Evolutionary conservation across 1,140 invertebrate species (phyloP).

Genomic region (Neomicropteryx cornuta): DNA sequence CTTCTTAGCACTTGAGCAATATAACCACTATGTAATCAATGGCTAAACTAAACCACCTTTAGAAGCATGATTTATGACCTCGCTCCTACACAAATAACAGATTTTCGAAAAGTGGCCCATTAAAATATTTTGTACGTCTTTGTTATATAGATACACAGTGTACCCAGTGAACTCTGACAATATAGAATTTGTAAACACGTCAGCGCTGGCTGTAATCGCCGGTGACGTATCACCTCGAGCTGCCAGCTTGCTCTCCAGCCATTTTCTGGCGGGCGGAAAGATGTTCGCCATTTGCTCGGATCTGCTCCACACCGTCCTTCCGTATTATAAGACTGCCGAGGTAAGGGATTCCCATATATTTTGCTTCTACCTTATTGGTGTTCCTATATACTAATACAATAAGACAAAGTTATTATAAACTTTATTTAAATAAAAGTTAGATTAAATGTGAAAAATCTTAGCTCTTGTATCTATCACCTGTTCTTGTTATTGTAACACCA

Average conservation of each 20-base stretch:
- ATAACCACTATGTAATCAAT: too few relatives aligned
- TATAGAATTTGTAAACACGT: constrained; percentile 48
- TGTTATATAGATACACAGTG: constrained; percentile 54
- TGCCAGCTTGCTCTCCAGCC: constrained; percentile 56
- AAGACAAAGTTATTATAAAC: too few relatives aligned
- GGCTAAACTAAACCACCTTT: neutral
- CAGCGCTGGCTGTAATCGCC: constrained; percentile 64
- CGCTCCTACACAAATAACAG: neutral
- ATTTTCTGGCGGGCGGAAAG: constrained; percentile 60
- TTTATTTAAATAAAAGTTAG: too few relatives aligned
- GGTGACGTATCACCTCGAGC: constrained; percentile 56
- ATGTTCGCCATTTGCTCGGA: constrained; percentile 77
- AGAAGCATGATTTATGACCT: neutral
- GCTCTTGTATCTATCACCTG: too few relatives aligned
- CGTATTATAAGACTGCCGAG: constrained; percentile 71
- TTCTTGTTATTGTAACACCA: too few relatives aligned
- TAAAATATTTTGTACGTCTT: constrained; percentile 6
- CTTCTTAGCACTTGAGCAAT: too few relatives aligned
- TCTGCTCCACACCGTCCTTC: constrained; percentile 61
- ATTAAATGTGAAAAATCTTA: too few relatives aligned
- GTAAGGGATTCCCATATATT: constrained; percentile 25
- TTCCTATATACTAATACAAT: too few relatives aligned
- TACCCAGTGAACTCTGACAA: constrained; percentile 56
- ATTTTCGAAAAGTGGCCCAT: neutral
- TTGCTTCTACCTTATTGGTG: neutral